Percentiles rank a stretch among this genome's conserved stretches.
Evolutionary conservation across 2,797 vertebrate genomes (phyloP).

Genomic region (Eulemur mongoz): DNA sequence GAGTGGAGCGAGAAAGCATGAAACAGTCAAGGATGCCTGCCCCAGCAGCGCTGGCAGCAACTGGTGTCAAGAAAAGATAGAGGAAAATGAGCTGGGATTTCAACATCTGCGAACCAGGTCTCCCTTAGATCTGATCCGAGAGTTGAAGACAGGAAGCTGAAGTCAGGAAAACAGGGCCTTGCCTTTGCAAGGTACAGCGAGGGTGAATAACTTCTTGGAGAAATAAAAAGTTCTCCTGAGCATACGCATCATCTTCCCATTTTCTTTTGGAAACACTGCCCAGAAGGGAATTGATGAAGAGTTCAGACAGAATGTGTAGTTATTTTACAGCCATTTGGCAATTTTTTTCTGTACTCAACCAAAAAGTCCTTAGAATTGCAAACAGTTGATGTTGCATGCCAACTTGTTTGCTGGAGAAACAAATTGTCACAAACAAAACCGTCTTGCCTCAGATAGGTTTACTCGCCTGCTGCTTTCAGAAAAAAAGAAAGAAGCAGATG

Average conservation of each 20-base stretch:
- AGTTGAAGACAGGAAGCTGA: constrained; percentile 33
- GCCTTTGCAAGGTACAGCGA: constrained; percentile 38
- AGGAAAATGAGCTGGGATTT: constrained; percentile 29
- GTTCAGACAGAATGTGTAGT: constrained; percentile 57
- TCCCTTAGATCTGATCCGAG: constrained; percentile 56
- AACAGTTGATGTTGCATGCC: constrained; percentile 47
- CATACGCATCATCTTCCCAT: not conserved
- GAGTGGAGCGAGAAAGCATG: not conserved
- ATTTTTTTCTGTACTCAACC: constrained; percentile 68
- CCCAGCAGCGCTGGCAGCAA: constrained; percentile 46
- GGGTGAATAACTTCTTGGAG: constrained; percentile 53
- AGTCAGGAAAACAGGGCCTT: constrained; percentile 39
- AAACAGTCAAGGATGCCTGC: not conserved
- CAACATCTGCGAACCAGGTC: constrained; percentile 73
- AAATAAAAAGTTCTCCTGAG: constrained; percentile 43
- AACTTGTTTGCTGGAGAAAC: not conserved
- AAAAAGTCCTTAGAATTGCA: constrained; percentile 72
- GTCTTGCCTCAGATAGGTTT: not conserved
- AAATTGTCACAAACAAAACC: not conserved
- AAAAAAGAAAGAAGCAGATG: not conserved
- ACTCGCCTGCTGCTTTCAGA: not conserved
- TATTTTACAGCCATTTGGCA: constrained; percentile 71
- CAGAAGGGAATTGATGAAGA: constrained; percentile 66
- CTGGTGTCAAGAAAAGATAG: constrained; percentile 61
- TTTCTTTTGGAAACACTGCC: constrained; percentile 47